Conservation (phyloP, 2,797 vertebrate genomes). For the Lepidocolaptes lacrymiger region DNA sequence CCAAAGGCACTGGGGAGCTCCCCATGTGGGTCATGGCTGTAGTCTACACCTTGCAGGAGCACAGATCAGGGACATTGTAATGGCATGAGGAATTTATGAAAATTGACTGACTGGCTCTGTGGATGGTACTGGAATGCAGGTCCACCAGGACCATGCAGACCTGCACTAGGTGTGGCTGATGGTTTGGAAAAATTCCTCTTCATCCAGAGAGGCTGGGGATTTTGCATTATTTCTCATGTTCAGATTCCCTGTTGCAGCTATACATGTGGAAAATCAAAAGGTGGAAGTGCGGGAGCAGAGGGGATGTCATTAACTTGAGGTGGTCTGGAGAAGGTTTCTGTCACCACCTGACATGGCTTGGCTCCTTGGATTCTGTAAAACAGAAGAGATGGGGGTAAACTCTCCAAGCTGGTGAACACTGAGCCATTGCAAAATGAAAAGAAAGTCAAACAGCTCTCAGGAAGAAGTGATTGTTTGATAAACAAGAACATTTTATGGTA, state of each 20-base stretch:
- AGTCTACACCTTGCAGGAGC: not conserved
- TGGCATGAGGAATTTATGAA: not conserved
- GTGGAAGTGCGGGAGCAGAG: not conserved
- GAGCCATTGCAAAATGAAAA: constrained; percentile 25
- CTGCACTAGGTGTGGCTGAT: not conserved
- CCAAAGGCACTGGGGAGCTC: not conserved
- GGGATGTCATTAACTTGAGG: not conserved
- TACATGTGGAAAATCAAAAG: not conserved
- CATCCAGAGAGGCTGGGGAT: not conserved
- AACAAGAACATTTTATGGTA: constrained; percentile 61
- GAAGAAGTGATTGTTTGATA: constrained; percentile 55
- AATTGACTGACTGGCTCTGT: not conserved
- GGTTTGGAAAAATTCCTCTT: not conserved
- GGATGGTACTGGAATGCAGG: not conserved
- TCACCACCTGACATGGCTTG: not conserved
- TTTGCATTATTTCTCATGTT: not conserved
- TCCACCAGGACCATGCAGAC: not conserved
- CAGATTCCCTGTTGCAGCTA: not conserved
- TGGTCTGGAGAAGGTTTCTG: constrained; percentile 30
- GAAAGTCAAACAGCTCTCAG: constrained; percentile 51
- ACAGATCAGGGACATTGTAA: not conserved
- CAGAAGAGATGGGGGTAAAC: constrained; percentile 10
- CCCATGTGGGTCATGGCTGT: not conserved
- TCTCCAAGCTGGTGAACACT: not conserved
- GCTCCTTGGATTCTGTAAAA: not conserved